A percentile compares a stretch with the other conserved stretches of the same genome.
phyloP scores from a whole-genome alignment of 2,113 vertebrate genomes.

The rat (Rattus norvegicus) region DNA sequence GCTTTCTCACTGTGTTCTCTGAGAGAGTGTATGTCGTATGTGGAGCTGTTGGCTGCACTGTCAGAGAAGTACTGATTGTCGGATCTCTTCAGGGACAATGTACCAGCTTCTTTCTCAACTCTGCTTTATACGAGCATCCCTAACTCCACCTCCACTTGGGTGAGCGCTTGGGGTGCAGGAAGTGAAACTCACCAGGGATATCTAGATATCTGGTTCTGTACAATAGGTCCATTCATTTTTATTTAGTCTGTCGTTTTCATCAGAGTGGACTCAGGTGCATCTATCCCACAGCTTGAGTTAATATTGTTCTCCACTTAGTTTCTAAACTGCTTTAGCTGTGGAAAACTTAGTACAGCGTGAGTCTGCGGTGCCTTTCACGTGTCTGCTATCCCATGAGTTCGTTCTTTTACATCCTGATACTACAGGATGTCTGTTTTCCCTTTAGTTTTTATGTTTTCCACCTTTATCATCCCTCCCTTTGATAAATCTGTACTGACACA shows the following conservation, averaged over 20 bases:
- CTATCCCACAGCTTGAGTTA: background rate
- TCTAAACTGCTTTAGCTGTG: conserved; percentile 13
- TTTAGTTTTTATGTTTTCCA: background rate
- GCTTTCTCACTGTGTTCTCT: background rate
- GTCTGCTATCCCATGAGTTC: background rate
- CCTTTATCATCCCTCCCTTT: background rate
- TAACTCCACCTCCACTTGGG: background rate
- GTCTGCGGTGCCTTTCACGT: background rate
- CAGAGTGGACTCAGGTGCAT: background rate
- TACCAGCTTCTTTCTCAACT: background rate
- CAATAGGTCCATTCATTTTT: background rate
- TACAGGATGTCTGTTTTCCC: background rate
- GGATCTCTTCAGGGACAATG: conserved; percentile 11
- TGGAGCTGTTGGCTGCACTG: background rate
- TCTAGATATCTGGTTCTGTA: background rate
- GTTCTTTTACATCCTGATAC: background rate
- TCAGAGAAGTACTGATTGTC: background rate
- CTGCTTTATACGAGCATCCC: background rate
- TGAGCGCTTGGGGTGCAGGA: background rate
- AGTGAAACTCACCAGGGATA: background rate
- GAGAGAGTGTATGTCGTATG: background rate
- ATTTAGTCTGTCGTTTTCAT: background rate
- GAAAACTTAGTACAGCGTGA: background rate
- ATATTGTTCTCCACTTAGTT: background rate
- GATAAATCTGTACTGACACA: background rate